Percentiles rank a stretch among this genome's conserved stretches.
These are phyloP conservation scores for Microcebus murinus DNA, from an alignment of 2,113 vertebrate species.

Conservation along the genomic window DNA sequence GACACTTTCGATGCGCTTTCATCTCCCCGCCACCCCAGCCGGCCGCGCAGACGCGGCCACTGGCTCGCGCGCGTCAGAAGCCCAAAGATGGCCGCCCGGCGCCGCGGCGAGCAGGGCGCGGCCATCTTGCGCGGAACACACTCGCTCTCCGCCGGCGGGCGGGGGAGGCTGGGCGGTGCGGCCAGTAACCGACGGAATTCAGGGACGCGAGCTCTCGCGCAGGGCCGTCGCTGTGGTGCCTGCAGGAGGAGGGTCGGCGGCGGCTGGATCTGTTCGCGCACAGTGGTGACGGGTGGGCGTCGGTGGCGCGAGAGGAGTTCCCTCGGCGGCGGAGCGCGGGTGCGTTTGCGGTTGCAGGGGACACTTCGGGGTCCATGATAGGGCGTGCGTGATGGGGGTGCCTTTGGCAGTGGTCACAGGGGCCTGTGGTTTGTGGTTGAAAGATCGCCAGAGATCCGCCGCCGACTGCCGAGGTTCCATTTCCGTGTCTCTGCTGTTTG, in stretches of 20 bases:
- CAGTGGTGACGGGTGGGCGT: neutral
- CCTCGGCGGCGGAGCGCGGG: neutral
- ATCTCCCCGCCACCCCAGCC: neutral
- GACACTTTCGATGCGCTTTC: too few relatives aligned
- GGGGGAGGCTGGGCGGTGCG: neutral
- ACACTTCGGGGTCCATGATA: fast-evolving
- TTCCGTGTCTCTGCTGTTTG: neutral
- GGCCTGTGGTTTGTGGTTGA: too few relatives aligned
- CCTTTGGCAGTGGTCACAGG: neutral
- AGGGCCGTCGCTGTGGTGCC: fast-evolving
- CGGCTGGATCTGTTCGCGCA: neutral
- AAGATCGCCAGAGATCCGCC: too few relatives aligned
- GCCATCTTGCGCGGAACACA: too few relatives aligned
- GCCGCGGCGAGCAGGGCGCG: too few relatives aligned
- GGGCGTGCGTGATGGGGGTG: neutral
- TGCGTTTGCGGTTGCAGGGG: neutral
- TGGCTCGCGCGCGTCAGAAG: neutral
- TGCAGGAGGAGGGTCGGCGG: neutral
- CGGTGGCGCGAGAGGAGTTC: neutral
- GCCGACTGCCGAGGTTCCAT: neutral
- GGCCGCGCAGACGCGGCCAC: neutral
- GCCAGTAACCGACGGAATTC: neutral
- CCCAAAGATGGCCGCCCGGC: neutral
- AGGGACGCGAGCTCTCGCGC: neutral
- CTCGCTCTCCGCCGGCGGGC: too few relatives aligned